These are phyloP conservation scores for Chiroxiphia lanceolata DNA, from an alignment of 2,797 vertebrate species.

Conservation along the genomic window DNA sequence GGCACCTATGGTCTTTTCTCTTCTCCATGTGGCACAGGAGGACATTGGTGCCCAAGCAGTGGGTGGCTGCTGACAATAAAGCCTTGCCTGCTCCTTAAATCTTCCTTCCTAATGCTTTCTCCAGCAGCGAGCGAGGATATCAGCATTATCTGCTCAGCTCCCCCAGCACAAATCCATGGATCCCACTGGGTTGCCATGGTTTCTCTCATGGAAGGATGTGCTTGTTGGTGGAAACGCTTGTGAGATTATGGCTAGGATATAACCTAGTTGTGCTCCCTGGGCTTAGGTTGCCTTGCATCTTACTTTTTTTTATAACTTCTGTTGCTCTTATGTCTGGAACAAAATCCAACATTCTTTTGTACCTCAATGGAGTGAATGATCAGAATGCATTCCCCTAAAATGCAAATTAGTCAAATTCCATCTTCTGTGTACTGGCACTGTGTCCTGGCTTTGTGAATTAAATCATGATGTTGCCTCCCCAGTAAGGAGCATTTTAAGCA, in stretches of 20 bases:
- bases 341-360: neutral
- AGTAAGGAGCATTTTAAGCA: neutral
- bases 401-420: neutral
- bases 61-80: neutral
- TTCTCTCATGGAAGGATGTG: neutral
- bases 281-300: neutral
- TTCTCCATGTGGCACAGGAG: neutral
- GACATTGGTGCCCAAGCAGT: neutral
- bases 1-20: neutral
- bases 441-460: neutral
- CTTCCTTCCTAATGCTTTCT: conserved; percentile 11
- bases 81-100: neutral
- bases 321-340: neutral
- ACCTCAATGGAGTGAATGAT: neutral
- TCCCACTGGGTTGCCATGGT: conserved; percentile 42
- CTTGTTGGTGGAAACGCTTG: neutral
- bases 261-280: neutral
- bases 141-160: neutral
- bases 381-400: neutral
- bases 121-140: neutral
- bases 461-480: neutral
- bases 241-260: neutral
- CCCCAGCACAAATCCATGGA: neutral
- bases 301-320: neutral
- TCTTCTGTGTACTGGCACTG: neutral